Evolutionary conservation across 2,113 vertebrate genomes (phyloP).

Genomic region (Kobus ellipsiprymnus): DNA sequence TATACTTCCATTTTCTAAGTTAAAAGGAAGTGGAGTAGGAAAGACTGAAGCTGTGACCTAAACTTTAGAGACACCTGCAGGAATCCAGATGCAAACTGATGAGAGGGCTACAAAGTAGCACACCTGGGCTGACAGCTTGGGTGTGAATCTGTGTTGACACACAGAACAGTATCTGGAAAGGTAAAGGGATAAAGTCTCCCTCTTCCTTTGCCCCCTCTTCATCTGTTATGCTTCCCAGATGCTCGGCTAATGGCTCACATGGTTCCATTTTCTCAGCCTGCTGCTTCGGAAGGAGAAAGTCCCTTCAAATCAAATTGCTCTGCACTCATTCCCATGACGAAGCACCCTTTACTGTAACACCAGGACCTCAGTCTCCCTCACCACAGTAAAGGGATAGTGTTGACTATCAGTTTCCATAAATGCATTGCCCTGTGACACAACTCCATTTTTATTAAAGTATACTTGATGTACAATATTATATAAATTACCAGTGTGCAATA

Average conservation of each 20-base stretch:
- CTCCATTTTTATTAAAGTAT: neutral
- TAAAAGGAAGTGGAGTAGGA: neutral
- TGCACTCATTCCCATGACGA: neutral
- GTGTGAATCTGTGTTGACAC: accelerated
- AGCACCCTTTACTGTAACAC: neutral
- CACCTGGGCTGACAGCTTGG: accelerated
- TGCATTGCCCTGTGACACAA: neutral
- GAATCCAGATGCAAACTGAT: neutral
- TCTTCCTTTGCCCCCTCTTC: neutral
- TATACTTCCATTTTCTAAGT: neutral
- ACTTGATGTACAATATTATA: neutral
- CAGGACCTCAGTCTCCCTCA: neutral
- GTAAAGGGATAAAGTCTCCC: no score
- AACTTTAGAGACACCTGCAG: accelerated
- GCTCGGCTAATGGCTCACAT: neutral
- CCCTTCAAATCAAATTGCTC: neutral
- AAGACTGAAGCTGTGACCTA: neutral
- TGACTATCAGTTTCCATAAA: neutral
- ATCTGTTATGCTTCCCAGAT: neutral
- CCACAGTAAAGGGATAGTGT: accelerated
- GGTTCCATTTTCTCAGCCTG: accelerated
- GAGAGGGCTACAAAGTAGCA: no score
- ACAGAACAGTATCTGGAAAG: neutral
- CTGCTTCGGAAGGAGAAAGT: neutral
- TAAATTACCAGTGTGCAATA: neutral